A percentile compares a stretch with the other conserved stretches of the same genome.
phyloP scores from a whole-genome alignment of 2,113 vertebrate species.

The Recurvirostra avosetta region DNA sequence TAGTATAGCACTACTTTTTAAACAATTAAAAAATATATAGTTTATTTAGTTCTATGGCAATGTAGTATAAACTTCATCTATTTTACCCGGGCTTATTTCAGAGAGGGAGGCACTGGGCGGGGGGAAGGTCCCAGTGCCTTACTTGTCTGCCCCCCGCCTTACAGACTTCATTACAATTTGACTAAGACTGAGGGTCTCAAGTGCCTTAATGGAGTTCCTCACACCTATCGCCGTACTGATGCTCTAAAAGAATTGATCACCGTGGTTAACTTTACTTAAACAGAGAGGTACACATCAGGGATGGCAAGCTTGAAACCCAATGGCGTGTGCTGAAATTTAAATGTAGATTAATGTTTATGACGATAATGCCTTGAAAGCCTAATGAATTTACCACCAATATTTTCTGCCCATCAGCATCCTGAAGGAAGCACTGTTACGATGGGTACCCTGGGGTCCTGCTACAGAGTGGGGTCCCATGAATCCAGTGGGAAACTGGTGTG shows the following conservation, averaged over 20 bases:
- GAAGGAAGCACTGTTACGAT: accelerated
- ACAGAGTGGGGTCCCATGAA: accelerated
- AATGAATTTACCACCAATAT: not conserved
- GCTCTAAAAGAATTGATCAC: not conserved
- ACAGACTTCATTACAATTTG: not conserved
- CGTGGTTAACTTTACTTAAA: not conserved
- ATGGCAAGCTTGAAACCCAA: not conserved
- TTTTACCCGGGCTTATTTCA: not conserved
- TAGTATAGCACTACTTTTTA: not conserved
- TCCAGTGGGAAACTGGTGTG: not conserved
- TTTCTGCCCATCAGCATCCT: not conserved
- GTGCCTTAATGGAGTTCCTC: not conserved
- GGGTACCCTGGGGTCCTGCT: accelerated
- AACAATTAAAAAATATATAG: accelerated
- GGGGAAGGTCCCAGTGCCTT: not conserved
- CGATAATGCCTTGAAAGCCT: not conserved
- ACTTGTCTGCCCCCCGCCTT: not conserved
- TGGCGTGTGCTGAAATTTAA: accelerated
- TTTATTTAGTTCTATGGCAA: not conserved
- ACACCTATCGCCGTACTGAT: accelerated
- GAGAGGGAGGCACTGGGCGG: accelerated
- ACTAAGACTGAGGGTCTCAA: not conserved
- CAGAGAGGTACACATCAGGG: not conserved
- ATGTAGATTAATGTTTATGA: accelerated
- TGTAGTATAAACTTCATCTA: accelerated